Percentiles rank a stretch among this genome's conserved stretches.
phyloP scores from a whole-genome alignment of 64 coral and sea anemone species.

The Porites australiensis region DNA sequence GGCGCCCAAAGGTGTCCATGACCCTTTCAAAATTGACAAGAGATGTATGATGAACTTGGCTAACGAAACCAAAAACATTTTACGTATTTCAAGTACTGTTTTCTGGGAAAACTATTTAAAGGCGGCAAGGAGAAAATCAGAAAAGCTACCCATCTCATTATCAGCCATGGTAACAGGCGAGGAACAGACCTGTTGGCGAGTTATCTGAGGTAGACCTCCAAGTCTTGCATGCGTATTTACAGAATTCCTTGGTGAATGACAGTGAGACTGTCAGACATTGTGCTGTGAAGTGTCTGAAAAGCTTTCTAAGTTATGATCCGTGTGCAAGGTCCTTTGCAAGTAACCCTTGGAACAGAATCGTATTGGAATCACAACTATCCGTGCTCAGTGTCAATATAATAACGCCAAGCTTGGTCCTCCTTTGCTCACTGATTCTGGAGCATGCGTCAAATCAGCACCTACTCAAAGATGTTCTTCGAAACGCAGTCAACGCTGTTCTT shows the following conservation, averaged over 20 bases:
- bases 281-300: slow-evolving; percentile 62
- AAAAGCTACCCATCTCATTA: background rate
- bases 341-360: slow-evolving; percentile 77
- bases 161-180: background rate
- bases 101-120: slow-evolving; percentile 66
- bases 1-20: background rate
- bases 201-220: slow-evolving; percentile 21
- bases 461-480: background rate
- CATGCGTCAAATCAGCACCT: background rate
- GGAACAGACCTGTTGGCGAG: background rate
- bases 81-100: slow-evolving; percentile 37
- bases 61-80: slow-evolving; percentile 42
- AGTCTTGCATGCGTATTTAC: slow-evolving; percentile 65
- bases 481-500: background rate
- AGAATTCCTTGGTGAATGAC: slow-evolving; percentile 77
- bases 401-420: slow-evolving; percentile 46
- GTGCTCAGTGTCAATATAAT: slow-evolving; percentile 13
- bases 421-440: slow-evolving; percentile 55
- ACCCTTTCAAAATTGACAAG: slow-evolving; percentile 43
- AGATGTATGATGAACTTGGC: slow-evolving; percentile 5
- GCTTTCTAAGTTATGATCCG: slow-evolving; percentile 21
- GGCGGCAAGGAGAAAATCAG: background rate
- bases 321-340: background rate
- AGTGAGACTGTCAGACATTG: slow-evolving; percentile 58
- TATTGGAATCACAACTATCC: slow-evolving; percentile 63